These are phyloP conservation scores for Grus americana DNA, from an alignment of 2,113 vertebrate genomes.

Conservation along the genomic window DNA sequence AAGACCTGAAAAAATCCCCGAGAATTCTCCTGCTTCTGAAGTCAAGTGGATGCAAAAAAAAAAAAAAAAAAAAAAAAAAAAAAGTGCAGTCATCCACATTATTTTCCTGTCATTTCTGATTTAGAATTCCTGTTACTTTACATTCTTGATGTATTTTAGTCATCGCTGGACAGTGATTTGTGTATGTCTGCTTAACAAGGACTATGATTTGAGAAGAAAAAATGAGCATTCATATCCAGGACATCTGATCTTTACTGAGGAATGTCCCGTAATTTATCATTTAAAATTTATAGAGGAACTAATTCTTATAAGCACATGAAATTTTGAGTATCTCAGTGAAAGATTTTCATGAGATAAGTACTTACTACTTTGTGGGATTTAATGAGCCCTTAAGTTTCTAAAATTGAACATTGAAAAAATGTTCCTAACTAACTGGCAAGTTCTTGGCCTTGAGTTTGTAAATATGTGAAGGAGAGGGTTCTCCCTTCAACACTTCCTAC, in stretches of 20 bases:
- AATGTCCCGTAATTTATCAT: neutral
- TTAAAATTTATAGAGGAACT: neutral
- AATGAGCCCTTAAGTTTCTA: neutral
- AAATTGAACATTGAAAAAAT: neutral
- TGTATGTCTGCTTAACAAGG: neutral
- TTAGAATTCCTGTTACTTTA: neutral
- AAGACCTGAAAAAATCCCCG: neutral
- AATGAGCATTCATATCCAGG: neutral
- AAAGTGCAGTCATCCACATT: neutral
- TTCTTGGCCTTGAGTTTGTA: neutral
- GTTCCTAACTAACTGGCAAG: neutral
- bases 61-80: neutral
- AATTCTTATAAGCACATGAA: neutral
- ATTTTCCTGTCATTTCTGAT: neutral
- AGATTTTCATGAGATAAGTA: neutral
- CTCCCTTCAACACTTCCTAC: constrained; percentile 31
- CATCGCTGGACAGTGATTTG: neutral
- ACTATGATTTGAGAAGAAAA: neutral
- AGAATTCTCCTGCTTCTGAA: neutral
- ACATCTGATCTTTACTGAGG: neutral
- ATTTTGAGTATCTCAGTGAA: neutral
- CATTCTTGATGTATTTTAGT: neutral
- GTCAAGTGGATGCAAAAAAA: neutral
- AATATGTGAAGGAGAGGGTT: neutral
- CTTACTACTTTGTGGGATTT: neutral